These are phyloP conservation scores for Nicator chloris DNA, from an alignment of 2,113 vertebrate genomes.

Conservation along the genomic window DNA sequence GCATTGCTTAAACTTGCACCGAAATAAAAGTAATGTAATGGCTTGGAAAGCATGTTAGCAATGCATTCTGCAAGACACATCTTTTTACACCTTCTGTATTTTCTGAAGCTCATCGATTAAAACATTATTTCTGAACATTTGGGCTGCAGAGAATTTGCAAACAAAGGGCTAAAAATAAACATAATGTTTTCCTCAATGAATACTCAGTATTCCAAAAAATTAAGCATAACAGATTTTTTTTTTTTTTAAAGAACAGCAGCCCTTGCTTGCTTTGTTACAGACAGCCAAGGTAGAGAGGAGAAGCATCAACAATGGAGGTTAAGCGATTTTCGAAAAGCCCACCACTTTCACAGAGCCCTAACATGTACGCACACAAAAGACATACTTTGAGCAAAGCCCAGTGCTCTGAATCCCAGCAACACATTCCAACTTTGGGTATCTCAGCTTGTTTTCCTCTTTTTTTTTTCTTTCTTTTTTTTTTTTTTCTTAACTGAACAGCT, in stretches of 20 bases:
- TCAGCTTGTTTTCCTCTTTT: background rate
- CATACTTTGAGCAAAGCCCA: background rate
- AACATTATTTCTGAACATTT: constrained; percentile 61
- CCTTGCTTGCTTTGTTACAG: constrained; percentile 23
- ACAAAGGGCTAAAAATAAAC: constrained; percentile 62
- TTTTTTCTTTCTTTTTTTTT: too few relatives aligned
- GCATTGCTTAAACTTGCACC: constrained; percentile 31
- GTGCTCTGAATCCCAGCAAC: background rate
- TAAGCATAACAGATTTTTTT: background rate
- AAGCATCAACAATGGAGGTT: constrained; percentile 55
- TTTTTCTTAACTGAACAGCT: background rate
- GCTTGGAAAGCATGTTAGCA: background rate
- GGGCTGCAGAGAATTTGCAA: constrained; percentile 61
- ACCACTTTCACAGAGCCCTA: constrained; percentile 17
- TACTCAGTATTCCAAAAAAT: constrained; percentile 36
- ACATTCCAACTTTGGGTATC: background rate
- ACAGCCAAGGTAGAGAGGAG: constrained; percentile 18
- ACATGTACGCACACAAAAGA: background rate
- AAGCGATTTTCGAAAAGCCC: constrained; percentile 56
- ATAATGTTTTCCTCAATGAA: constrained; percentile 57
- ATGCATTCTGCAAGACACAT: constrained; percentile 8
- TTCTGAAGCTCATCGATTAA: constrained; percentile 20
- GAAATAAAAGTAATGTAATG: constrained; percentile 35
- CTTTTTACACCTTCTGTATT: constrained; percentile 48
- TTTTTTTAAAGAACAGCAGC: background rate